Conservation (phyloP, 2,113 vertebrate genomes). For the Varanus salvator region DNA sequence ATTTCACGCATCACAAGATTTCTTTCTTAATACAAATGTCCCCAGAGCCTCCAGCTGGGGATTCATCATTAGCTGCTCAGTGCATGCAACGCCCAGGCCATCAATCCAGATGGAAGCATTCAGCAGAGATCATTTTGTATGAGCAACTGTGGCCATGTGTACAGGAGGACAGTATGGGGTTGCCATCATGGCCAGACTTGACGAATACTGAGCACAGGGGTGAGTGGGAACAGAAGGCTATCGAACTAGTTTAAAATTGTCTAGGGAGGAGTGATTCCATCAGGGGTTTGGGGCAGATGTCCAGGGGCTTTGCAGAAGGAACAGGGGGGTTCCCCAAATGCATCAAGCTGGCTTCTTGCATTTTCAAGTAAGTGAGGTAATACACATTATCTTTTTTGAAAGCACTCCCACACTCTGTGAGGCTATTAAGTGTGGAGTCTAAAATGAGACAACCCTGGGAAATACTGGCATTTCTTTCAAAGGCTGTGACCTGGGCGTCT, state of each 20-base stretch:
- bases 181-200: background rate
- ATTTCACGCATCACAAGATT: conserved; percentile 20
- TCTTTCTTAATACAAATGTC: conserved; percentile 14
- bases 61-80: conserved; percentile 43
- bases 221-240: background rate
- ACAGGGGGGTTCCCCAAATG: no score
- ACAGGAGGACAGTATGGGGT: background rate
- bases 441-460: background rate
- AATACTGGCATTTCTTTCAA: background rate
- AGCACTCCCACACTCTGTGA: no score
- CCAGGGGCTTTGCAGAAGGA: no score
- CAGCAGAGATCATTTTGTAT: conserved; percentile 7
- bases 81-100: conserved; percentile 38
- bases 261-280: background rate
- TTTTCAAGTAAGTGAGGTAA: no score
- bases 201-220: background rate
- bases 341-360: no score
- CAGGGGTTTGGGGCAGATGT: background rate
- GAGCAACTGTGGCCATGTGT: background rate
- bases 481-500: background rate
- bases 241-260: background rate
- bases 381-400: no score
- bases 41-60: conserved; percentile 11
- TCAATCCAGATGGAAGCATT: conserved; percentile 34
- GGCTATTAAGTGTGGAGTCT: no score